These are phyloP conservation scores for Cyrtorhinus lividipennis DNA, from an alignment of 1,140 invertebrate species.

Conservation along the genomic window DNA sequence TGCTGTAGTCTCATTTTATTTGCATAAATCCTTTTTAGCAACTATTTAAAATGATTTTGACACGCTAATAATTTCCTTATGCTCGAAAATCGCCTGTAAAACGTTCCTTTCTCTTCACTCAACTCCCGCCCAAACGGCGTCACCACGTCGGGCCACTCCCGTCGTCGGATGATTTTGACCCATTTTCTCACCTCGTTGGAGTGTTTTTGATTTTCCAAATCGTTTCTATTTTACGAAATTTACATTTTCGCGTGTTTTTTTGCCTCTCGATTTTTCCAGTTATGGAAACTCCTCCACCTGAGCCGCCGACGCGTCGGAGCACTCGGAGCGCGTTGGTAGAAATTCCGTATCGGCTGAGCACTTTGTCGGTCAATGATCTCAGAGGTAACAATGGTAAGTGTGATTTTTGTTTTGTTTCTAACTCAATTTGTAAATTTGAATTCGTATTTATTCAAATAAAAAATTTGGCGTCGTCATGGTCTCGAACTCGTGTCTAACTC, in stretches of 20 bases:
- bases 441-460: too few species aligned
- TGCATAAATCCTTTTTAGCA: too few species aligned
- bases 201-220: too few species aligned
- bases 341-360: constrained; percentile 27
- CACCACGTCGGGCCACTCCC: background rate
- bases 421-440: background rate
- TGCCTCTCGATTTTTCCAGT: background rate
- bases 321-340: constrained; percentile 28
- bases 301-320: constrained; percentile 21
- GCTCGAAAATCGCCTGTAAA: too few species aligned
- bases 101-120: too few species aligned
- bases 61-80: too few species aligned
- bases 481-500: too few species aligned
- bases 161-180: too few species aligned
- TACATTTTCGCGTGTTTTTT: background rate
- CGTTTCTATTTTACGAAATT: background rate
- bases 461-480: too few species aligned
- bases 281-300: constrained; percentile 26
- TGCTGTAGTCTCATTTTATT: too few species aligned
- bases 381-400: constrained; percentile 18
- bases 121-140: background rate
- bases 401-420: background rate
- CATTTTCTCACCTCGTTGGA: too few species aligned
- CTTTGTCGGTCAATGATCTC: constrained; percentile 23
- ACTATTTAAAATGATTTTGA: too few species aligned